phyloP scores from a whole-genome alignment of 2,888 invertebrate species.

The Microchrysa polita region DNA sequence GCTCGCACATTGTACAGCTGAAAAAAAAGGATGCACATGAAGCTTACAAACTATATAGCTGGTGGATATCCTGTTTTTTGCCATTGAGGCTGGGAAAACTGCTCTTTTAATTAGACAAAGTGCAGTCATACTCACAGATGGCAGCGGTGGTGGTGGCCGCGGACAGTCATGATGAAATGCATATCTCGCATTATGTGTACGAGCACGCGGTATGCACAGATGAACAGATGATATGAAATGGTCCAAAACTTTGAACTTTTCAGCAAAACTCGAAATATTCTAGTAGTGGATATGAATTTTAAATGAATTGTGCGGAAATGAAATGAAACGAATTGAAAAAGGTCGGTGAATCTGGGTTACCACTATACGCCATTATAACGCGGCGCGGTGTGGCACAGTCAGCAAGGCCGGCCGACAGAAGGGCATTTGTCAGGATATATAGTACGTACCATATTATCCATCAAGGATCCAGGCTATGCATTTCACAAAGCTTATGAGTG shows the following conservation, averaged over 20 bases:
- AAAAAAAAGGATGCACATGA: no score
- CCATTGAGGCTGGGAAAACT: not conserved
- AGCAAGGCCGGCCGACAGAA: no score
- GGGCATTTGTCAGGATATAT: no score
- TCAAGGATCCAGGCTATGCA: slow-evolving; percentile 6
- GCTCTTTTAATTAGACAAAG: slow-evolving; percentile 46
- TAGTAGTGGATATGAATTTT: slow-evolving; percentile 44
- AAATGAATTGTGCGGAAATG: slow-evolving; percentile 44
- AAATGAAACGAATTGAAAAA: slow-evolving; percentile 27
- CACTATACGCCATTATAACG: not conserved
- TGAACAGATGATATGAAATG: not conserved
- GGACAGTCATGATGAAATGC: slow-evolving; percentile 3
- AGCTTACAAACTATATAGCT: not conserved
- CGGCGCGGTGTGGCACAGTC: no score
- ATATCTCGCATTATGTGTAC: not conserved
- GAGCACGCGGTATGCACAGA: not conserved
- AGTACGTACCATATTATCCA: no score
- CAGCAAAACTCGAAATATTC: slow-evolving; percentile 13
- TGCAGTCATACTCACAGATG: slow-evolving; percentile 16
- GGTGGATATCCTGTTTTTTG: not conserved
- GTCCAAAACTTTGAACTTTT: not conserved
- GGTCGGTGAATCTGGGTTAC: slow-evolving; percentile 8
- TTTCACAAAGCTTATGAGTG: not conserved
- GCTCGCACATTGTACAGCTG: no score
- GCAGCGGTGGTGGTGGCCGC: no score